phyloP scores from a whole-genome alignment of 2,888 invertebrate genomes.

The Tiliacea citrago region DNA sequence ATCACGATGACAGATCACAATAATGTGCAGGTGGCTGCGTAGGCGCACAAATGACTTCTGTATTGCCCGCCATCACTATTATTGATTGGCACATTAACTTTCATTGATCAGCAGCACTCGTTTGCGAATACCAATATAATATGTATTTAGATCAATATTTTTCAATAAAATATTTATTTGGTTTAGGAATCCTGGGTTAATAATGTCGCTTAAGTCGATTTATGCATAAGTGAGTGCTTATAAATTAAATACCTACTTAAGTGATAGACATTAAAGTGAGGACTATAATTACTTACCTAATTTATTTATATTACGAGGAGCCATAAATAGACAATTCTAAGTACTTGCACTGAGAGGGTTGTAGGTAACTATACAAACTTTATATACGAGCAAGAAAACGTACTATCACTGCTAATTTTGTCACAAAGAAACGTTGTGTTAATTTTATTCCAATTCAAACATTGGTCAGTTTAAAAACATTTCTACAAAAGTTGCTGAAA shows the following conservation, averaged over 20 bases:
- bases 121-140: not conserved
- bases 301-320: not conserved
- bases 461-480: slow-evolving; percentile 58
- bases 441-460: slow-evolving; percentile 32
- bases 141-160: not conserved
- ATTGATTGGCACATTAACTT: not conserved
- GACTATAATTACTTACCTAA: not conserved
- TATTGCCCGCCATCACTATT: too few relatives aligned
- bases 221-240: not conserved
- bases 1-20: slow-evolving; percentile 9
- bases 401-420: slow-evolving; percentile 3
- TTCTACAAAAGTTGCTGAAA: slow-evolving; percentile 64
- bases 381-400: not conserved
- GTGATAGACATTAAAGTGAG: not conserved
- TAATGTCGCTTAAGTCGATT: not conserved
- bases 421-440: slow-evolving; percentile 22
- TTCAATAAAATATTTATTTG: not conserved
- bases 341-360: not conserved
- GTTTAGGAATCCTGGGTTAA: not conserved
- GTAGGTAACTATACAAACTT: not conserved
- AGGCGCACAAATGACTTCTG: not conserved
- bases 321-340: not conserved
- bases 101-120: not conserved
- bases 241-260: slow-evolving; percentile 7
- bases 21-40: not conserved